Evolutionary conservation across 2,113 vertebrate species (phyloP).

Genomic region (Protobothrops flavoviridis): DNA sequence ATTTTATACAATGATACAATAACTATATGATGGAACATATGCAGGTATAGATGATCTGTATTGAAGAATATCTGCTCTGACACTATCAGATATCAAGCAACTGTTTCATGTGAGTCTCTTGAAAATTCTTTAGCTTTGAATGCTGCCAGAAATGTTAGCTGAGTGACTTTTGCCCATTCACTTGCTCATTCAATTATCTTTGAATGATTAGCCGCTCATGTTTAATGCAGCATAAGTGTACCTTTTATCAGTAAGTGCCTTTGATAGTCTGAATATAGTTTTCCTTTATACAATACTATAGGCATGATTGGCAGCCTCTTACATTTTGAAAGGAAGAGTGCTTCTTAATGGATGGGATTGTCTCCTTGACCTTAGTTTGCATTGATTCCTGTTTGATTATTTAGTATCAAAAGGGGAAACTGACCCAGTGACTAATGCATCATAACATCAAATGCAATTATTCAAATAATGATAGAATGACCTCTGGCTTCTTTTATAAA

Average conservation of each 20-base stretch:
- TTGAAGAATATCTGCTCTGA: neutral
- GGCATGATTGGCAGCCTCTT: neutral
- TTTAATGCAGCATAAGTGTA: constrained; percentile 18
- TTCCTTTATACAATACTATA: neutral
- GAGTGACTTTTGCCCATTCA: neutral
- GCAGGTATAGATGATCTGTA: neutral
- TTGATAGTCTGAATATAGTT: constrained; percentile 8
- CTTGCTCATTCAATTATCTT: constrained; percentile 27
- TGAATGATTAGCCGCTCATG: constrained; percentile 10
- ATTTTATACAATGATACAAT: neutral
- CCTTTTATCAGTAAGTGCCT: constrained; percentile 12
- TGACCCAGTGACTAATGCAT: constrained; percentile 9
- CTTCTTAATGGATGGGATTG: constrained; percentile 17
- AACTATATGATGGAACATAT: neutral
- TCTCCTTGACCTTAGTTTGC: constrained; percentile 18
- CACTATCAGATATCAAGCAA: neutral
- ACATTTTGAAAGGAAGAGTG: neutral
- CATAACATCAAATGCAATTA: neutral
- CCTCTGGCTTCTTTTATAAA: neutral
- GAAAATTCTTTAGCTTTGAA: neutral
- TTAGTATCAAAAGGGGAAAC: constrained; percentile 13
- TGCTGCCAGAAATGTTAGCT: neutral
- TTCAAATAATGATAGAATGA: neutral
- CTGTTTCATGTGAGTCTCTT: neutral
- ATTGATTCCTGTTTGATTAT: constrained; percentile 5